phyloP scores from a whole-genome alignment of 2,113 vertebrate genomes.

The Rhinichthys klamathensis region DNA sequence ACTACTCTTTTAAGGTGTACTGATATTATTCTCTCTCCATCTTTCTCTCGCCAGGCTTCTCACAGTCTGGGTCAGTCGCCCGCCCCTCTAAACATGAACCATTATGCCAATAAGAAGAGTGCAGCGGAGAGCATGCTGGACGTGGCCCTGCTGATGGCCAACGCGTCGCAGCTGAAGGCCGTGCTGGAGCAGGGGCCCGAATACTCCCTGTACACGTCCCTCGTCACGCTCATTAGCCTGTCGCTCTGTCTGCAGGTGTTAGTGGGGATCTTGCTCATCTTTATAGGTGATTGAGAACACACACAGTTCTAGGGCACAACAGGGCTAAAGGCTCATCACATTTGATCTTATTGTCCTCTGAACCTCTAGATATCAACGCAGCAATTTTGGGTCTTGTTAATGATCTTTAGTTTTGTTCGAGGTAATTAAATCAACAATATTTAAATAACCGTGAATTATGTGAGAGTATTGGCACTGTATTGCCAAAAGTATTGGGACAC shows the following conservation, averaged over 20 bases:
- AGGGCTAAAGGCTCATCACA: too few relatives aligned
- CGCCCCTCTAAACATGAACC: conserved; percentile 86
- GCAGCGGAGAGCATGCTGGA: conserved; percentile 96
- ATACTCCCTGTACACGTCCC: conserved; percentile 81
- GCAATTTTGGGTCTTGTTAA: too few relatives aligned
- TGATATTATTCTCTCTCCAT: background rate
- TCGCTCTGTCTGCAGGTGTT: conserved; percentile 85
- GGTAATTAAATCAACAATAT: too few relatives aligned
- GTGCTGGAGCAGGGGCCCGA: conserved; percentile 86
- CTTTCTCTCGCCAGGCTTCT: background rate
- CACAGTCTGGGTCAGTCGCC: conserved; percentile 42
- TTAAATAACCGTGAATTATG: too few relatives aligned
- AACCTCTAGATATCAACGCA: too few relatives aligned
- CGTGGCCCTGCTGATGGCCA: conserved; percentile 93
- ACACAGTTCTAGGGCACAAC: background rate
- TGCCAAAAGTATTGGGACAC: too few relatives aligned
- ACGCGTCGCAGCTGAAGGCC: conserved; percentile 92
- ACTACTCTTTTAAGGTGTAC: too few relatives aligned
- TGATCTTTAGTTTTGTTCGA: too few relatives aligned
- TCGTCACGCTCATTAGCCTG: conserved; percentile 86
- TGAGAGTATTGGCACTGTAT: too few relatives aligned
- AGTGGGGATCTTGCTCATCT: conserved; percentile 93
- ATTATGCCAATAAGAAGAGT: conserved; percentile 96
- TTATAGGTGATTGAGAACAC: conserved; percentile 81
- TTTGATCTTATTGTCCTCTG: too few relatives aligned